Evolutionary conservation across 2,113 vertebrate genomes (phyloP).

Genomic region (Oryzias curvinotus): DNA sequence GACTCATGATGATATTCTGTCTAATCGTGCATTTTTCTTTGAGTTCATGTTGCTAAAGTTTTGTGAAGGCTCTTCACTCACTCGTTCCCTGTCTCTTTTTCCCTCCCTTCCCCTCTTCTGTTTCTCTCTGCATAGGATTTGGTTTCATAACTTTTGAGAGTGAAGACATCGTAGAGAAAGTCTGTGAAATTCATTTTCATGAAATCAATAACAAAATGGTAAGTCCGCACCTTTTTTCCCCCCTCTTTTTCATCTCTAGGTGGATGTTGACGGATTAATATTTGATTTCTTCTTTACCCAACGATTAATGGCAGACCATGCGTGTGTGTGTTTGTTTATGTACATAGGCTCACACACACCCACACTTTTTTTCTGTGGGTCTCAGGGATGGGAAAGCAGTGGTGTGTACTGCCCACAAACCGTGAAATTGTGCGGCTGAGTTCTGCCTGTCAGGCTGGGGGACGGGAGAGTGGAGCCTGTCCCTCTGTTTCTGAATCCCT

Average conservation of each 20-base stretch:
- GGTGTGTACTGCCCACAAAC: constrained; percentile 73
- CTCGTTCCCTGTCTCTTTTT: constrained; percentile 30
- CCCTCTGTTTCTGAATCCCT: constrained; percentile 57
- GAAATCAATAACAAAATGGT: constrained; percentile 99
- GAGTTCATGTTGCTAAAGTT: constrained; percentile 45
- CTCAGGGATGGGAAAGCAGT: constrained; percentile 67
- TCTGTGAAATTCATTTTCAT: constrained; percentile 99
- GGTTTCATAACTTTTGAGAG: constrained; percentile 99
- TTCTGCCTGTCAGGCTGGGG: constrained; percentile 72
- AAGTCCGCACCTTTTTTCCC: constrained; percentile 77
- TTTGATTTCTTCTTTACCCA: constrained; percentile 73
- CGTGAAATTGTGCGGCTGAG: constrained; percentile 78
- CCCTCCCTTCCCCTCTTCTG: constrained; percentile 42
- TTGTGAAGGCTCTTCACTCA: constrained; percentile 49
- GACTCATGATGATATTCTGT: constrained; percentile 50
- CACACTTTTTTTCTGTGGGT: constrained; percentile 53
- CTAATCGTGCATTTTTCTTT: constrained; percentile 47
- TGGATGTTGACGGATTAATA: constrained; percentile 73
- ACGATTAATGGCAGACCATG: constrained; percentile 55
- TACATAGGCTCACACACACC: constrained; percentile 29
- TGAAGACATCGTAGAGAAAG: constrained; percentile 99
- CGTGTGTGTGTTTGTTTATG: constrained; percentile 23
- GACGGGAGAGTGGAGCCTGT: constrained; percentile 67
- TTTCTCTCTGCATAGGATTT: constrained; percentile 84
- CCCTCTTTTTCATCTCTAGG: constrained; percentile 61